Base-by-base conservation (phyloP, 2,797 vertebrate genomes). In the Megaceryle alcyon region DNA sequence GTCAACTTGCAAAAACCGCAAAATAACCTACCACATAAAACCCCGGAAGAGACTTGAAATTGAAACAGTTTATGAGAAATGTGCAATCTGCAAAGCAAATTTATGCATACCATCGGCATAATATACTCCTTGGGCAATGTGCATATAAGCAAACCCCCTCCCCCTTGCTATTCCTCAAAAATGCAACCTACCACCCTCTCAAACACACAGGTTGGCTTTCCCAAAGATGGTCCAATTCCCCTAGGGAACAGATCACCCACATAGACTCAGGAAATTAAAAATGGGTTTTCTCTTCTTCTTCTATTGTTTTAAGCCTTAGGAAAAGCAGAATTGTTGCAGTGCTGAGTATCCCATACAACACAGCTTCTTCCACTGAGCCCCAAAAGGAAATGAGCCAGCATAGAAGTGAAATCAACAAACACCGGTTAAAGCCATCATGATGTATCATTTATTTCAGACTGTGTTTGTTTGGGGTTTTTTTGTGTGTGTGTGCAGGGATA, bases 211-310 rank as follows among this genome's bases (percentile, higher is more conserved):
- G 82, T 33, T 91, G 72, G 61, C 54, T 79, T 95, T 87, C 76
- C 68, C 12, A 2, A 86, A 72, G 59, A 88, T 21, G 63, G 31
- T n/a, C 25, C 56, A 75, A 25, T 44, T 77, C 8, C 75, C 72
- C 18, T 14, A 43, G 21, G 80, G 37, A 80, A 43, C 12, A 87
- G 51, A 94, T 80, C 82, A 94, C 73, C 78, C 92, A 93, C 4
- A 0, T 39, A 94, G 71, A 72, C 57, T 85, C 57, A 78, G 91
- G 76, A 94, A 96, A 93, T 88, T 63, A 81, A 96, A 92, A 92
- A 82, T 43, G 20, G 29, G 3, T 35, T 86, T 85, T 88, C n/a
- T 91, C 53, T 57, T 92, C 78, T 79, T 77, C 56, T 86, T 78
- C 64, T 20, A 69, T 83, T 81, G 72, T 46, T 88, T 71, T 33